These are phyloP conservation scores for Gallirallus australis DNA, from an alignment of 2,797 vertebrate genomes.

Conservation along the genomic window DNA sequence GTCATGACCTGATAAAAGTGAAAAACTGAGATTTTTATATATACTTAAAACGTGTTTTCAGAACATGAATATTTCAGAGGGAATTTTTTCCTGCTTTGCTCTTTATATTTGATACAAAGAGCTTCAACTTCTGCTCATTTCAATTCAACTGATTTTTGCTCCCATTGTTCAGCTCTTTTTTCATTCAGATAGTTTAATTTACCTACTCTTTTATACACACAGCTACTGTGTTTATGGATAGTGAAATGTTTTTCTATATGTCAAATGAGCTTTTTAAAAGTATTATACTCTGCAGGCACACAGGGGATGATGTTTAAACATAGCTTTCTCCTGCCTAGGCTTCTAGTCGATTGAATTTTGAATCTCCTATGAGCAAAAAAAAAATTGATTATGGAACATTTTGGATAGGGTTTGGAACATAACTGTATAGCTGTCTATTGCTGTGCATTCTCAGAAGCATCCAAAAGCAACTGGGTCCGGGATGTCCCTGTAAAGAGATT, in stretches of 20 bases:
- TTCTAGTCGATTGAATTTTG: conserved; percentile 69
- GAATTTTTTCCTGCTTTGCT: not conserved
- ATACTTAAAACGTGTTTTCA: conserved; percentile 19
- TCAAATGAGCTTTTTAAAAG: conserved; percentile 68
- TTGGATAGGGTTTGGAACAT: conserved; percentile 49
- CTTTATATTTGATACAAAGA: conserved; percentile 35
- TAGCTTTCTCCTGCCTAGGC: conserved; percentile 67
- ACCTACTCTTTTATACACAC: conserved; percentile 58
- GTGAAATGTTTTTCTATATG: conserved; percentile 53
- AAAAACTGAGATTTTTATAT: conserved; percentile 20
- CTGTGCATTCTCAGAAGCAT: conserved; percentile 12
- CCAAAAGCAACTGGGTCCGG: not conserved
- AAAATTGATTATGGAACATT: conserved; percentile 73
- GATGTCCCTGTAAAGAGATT: conserved; percentile 39
- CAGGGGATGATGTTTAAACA: conserved; percentile 78
- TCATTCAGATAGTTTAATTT: conserved; percentile 67
- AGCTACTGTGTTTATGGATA: conserved; percentile 56
- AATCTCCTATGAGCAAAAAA: conserved; percentile 70
- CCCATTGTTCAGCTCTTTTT: conserved; percentile 32
- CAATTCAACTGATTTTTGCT: conserved; percentile 31
- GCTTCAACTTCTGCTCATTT: conserved; percentile 18
- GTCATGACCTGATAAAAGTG: conserved; percentile 54
- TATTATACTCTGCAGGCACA: conserved; percentile 66
- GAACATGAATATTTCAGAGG: conserved; percentile 54
- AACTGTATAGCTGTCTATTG: conserved; percentile 13